Conservation (phyloP, 2,888 invertebrate genomes). For the Erebia epiphron region DNA sequence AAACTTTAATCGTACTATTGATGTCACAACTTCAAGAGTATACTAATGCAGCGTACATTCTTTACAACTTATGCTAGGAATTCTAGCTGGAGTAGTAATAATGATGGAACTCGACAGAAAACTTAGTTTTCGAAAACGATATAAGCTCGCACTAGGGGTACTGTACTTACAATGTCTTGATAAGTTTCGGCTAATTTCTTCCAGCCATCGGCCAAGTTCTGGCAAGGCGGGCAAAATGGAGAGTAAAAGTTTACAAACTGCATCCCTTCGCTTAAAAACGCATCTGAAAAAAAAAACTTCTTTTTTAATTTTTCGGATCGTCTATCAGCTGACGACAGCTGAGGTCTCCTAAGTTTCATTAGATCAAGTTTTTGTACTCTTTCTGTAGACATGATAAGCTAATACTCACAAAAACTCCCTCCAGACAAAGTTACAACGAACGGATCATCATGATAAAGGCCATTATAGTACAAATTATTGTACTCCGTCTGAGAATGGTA, state of each 20-base stretch:
- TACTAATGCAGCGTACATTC: no score
- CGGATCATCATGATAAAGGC: slow-evolving; percentile 93
- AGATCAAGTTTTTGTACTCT: no score
- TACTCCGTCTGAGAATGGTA: slow-evolving; percentile 84
- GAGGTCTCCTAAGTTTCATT: no score
- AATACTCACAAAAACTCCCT: slow-evolving; percentile 87
- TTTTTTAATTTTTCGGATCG: neutral
- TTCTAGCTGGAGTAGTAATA: no score
- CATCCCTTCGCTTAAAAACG: slow-evolving; percentile 84
- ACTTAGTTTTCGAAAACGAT: no score
- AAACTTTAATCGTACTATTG: no score
- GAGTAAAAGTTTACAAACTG: slow-evolving; percentile 96
- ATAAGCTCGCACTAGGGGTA: neutral
- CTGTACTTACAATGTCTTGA: slow-evolving; percentile 87
- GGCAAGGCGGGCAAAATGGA: slow-evolving; percentile 93
- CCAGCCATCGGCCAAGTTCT: slow-evolving; percentile 92
- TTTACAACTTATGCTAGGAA: no score
- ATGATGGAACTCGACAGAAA: no score
- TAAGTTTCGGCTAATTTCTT: slow-evolving; percentile 89
- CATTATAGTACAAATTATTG: slow-evolving; percentile 93
- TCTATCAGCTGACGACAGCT: neutral
- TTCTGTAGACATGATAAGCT: neutral
- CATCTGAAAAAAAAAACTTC: slow-evolving; percentile 56
- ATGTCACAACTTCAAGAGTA: no score
- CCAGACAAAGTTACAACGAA: slow-evolving; percentile 90